Evolutionary conservation across 2,888 invertebrate species (phyloP), one percentile per base, ranked within the genome.

Genomic region (Harpalus rufipes): DNA sequence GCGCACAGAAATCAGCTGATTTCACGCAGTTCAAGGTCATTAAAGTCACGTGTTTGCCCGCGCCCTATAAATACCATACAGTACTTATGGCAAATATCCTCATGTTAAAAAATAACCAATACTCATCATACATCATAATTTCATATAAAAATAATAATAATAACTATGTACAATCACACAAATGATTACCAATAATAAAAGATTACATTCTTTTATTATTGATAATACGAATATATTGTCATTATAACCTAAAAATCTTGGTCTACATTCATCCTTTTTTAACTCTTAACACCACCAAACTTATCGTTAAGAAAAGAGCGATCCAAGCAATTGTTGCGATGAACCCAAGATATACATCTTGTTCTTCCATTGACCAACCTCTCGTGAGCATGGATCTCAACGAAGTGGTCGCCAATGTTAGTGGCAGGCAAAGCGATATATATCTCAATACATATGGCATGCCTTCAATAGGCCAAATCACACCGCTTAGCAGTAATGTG

Each of bases 391-490:
- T 96, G 81, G 96, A 96, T 80, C 98, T 93, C 79, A 98, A 92
- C 0, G 97, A 95, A 61, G 97, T 96, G n/a, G 97, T 97, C n/a
- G 98, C 97, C 90, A 97, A 93, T 0, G 98, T 98, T 80, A 98
- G 92, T 0, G 98, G 98, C 79, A 98, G 93, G 88, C 95, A 95
- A 68, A 96, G 93, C 0, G 97, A 96, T 81, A 98, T 94, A 91
- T 97, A 97, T 87, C 90, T 92, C 44, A 98, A 92, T 85, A 96
- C 93, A 88, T 94, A 93, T 1, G 98, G 98, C 97, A 98, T 98
- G 84, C 97, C 97, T 90, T 98, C 97, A 86, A 98, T 95, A 85
- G 98, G 98, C 98, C 98, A 98, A 89, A 98, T 97, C 58, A 98
- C 98, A 84, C 98, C 98, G 88, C 97, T 97, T 72, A 98, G 94